phyloP scores from a whole-genome alignment of 2,888 invertebrate species.

The Carabus problematicus region DNA sequence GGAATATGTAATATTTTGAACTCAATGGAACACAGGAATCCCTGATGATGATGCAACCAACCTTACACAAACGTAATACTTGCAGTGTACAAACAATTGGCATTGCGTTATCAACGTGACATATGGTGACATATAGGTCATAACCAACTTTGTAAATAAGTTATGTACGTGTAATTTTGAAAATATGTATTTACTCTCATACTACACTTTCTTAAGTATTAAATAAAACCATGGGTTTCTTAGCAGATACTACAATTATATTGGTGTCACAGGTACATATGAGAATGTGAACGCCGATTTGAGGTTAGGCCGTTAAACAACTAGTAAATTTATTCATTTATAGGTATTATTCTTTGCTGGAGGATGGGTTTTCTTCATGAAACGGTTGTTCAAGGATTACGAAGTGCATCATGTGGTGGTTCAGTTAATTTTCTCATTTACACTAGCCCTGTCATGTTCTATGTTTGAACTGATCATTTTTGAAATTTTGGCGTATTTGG shows the following conservation, averaged over 20 bases:
- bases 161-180: constrained; percentile 14
- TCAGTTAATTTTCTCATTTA: constrained; percentile 94
- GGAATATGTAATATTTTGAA: too few relatives aligned
- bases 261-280: constrained; percentile 69
- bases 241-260: constrained; percentile 84
- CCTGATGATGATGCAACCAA: too few relatives aligned
- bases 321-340: constrained; percentile 26
- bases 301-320: constrained; percentile 24
- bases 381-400: constrained; percentile 95
- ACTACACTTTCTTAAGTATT: constrained; percentile 16
- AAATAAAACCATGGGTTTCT: constrained; percentile 72
- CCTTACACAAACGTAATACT: too few relatives aligned
- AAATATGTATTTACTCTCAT: constrained; percentile 22
- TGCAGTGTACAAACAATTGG: not conserved
- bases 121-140: constrained; percentile 24
- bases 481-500: constrained; percentile 94
- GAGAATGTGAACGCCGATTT: constrained; percentile 29
- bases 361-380: constrained; percentile 98
- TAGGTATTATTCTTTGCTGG: constrained; percentile 94
- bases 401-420: constrained; percentile 95
- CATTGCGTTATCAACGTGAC: constrained; percentile 28
- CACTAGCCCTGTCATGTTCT: constrained; percentile 95
- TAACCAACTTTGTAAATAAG: constrained; percentile 32
- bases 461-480: constrained; percentile 99
- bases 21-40: too few relatives aligned